Evolutionary conservation across 2,888 invertebrate genomes (phyloP), one percentile per base, ranked within the genome.

Genomic region (Campoplex nolae): DNA sequence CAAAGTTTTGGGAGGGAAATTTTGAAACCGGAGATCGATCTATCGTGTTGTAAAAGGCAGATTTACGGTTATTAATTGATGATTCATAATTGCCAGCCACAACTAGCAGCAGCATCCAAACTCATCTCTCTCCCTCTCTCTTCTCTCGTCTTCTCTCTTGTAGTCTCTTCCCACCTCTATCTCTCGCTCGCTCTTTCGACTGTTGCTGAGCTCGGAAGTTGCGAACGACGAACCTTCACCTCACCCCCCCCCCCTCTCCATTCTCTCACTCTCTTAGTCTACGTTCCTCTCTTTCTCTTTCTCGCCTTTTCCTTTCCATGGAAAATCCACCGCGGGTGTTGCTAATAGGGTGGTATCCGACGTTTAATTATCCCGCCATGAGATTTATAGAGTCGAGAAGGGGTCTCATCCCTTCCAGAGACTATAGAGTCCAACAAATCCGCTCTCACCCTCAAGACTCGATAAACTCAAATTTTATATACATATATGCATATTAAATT

Each of bases 61-160:
- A 89, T 89, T 90, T 89, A 89, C 90, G 89, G 90, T 90, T 92
- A 91, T 92, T 92, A 92, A 92, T 92, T 90, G 91, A 90, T 90
- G 91, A 92, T 90, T 91, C 90, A 91, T 92, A 92, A 92, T 92
- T 92, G 92, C 91, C 89, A 87, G 85, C 86, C 88, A 88, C 89
- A 75, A 75, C 58, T 38, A 71, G 42, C 80, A 35, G 62, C 62
- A 56, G 75, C 77, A 67, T 54, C 81, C 71, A 38, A 67, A 54
- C 62, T 54, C 70, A 48, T 65, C 77, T 73, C 62, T 42, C 77
- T 65, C 80, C 51, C 71, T 45, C 13, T 3, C 45, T 58, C 45
- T 76, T 76, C 45, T 28, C 11, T 32, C 42, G 32, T 8, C 28
- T 23, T 23, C 23, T 23, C 23, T 23, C 23, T 23, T 23, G 23